A percentile compares a stretch with the other conserved stretches of the same genome.
Conservation (phyloP, 2,888 invertebrate species). For the Ephialtes manifestator region DNA sequence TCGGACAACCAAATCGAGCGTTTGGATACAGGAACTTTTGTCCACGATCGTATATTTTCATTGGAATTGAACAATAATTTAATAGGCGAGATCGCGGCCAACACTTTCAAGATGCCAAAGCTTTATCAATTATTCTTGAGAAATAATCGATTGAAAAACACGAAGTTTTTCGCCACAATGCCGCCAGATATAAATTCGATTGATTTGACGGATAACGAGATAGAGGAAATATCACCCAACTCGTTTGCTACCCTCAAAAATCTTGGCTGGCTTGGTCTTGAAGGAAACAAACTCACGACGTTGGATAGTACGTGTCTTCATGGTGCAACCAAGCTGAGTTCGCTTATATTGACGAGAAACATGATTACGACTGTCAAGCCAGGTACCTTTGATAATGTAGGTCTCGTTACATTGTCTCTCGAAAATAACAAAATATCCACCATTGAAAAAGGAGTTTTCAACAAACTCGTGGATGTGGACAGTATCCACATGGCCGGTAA, state of each 20-base stretch:
- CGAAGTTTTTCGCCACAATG: constrained; percentile 9
- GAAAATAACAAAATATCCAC: not conserved
- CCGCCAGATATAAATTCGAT: constrained; percentile 49
- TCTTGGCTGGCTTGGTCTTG: not conserved
- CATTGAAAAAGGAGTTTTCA: not conserved
- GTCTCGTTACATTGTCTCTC: not conserved
- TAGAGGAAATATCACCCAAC: constrained; percentile 70
- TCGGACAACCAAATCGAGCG: not conserved
- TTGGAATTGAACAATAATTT: not conserved
- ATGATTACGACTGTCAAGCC: not conserved
- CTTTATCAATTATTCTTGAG: not conserved
- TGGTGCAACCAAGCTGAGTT: not conserved
- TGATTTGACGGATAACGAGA: constrained; percentile 74
- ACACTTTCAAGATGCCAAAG: not conserved
- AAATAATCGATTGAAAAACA: constrained; percentile 6
- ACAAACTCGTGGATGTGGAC: not conserved
- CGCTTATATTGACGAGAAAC: constrained; percentile 1
- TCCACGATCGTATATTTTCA: not conserved
- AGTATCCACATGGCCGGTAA: not conserved
- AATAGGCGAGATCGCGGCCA: constrained; percentile 12
- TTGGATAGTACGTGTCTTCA: not conserved
- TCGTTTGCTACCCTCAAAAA: not conserved
- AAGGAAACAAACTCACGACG: not conserved
- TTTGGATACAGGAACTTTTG: not conserved
- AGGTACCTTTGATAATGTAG: not conserved